Percentiles rank a stretch among this genome's conserved stretches.
phyloP scores from a whole-genome alignment of 2,113 vertebrate genomes.

The Chiloscyllium plagiosum region DNA sequence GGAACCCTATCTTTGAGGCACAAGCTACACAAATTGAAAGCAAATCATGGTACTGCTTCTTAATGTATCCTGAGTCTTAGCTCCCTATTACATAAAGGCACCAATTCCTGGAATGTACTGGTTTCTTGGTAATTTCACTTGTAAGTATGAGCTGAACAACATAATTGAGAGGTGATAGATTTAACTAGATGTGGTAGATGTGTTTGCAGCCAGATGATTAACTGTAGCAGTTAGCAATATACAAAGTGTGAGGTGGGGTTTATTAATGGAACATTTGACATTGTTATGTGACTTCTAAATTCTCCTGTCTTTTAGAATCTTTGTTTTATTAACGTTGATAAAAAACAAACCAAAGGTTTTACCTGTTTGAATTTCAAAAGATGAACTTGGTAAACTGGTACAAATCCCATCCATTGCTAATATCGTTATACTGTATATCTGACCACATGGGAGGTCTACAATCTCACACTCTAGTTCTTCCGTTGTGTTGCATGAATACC shows the following conservation, averaged over 20 bases:
- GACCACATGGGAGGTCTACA: conserved; percentile 48
- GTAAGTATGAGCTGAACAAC: neutral
- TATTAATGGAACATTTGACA: neutral
- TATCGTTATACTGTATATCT: conserved; percentile 53
- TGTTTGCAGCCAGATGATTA: neutral
- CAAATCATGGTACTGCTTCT: too few relatives aligned
- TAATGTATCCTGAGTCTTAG: too few relatives aligned
- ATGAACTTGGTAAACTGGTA: conserved; percentile 52
- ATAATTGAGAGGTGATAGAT: neutral
- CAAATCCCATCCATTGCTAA: conserved; percentile 49
- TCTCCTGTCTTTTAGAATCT: neutral
- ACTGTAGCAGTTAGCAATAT: neutral
- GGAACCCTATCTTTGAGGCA: neutral
- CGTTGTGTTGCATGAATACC: conserved; percentile 48
- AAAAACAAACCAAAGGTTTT: conserved; percentile 17
- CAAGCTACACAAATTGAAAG: neutral
- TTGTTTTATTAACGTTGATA: neutral
- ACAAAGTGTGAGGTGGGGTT: neutral
- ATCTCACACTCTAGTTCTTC: conserved; percentile 50
- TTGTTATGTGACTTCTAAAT: neutral
- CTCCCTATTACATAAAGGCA: neutral
- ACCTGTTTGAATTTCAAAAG: conserved; percentile 56
- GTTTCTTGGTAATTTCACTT: too few relatives aligned
- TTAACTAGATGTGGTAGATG: neutral
- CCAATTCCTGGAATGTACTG: neutral